Base-by-base conservation (phyloP, 2,888 invertebrate genomes). In the Molanna angustata region DNA sequence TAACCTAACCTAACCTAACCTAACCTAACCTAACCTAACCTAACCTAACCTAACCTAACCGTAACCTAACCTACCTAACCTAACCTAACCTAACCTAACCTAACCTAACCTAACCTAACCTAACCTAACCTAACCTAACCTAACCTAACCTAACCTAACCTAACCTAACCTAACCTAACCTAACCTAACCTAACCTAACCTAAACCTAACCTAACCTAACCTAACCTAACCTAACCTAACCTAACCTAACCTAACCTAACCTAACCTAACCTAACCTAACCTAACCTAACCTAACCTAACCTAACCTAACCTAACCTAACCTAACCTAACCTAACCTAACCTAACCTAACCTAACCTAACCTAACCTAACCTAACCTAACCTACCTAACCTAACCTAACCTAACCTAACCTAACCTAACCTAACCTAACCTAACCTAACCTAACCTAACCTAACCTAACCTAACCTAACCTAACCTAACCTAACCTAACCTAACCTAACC, bases 271-370 rank as follows among this genome's bases (percentile, higher is more conserved):
- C 41, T 41, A 41, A 41, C 41, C 41, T 41, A 41, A 45, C 45
- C 45, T 45, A 45, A 45, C 45, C 45, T 45, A 45, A 45, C 45
- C 45, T 45, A 45, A 45, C 45, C 45, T 45, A 45, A 45, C 45
- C 45, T 45, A 45, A 45, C 45, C 45, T 45, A 45, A 45, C 45
- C 45, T 22, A 45, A 33, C 45, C 45, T 45, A 45, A 45, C 45
- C 45, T 45, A 45, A 45, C 45, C 45, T 45, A 45, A 45, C 45
- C 45, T 45, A 45, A 45, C 45, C 45, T 45, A 45, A 32, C 45
- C 33, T 45, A 45, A 45, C 45, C 45, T 45, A 45, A 45, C 45
- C 45, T 45, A 45, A 45, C 17, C 45, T 45, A 45, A 45, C 45
- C 45, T 45, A 45, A 45, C 45, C 45, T 45, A 45, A 45, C 45